Conservation (phyloP, 1,140 invertebrate species). For the Brachionus angularis region DNA sequence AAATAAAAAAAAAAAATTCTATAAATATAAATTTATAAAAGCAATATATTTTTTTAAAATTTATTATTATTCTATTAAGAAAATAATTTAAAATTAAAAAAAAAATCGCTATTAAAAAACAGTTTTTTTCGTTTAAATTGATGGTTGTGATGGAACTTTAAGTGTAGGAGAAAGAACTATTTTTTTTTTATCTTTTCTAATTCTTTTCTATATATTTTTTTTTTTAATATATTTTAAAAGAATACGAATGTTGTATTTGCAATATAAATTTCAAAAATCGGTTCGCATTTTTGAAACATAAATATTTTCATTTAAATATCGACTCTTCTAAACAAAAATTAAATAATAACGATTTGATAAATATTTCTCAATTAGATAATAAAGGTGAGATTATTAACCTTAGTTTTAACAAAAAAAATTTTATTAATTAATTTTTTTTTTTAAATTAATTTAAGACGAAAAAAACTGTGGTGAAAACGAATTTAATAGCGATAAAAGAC, state of each 20-base stretch:
- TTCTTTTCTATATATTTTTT: too few species aligned
- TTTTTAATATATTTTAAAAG: not conserved
- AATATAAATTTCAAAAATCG: constrained; percentile 41
- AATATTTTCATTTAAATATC: constrained; percentile 34
- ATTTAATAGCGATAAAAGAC: not conserved
- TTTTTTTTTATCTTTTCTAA: too few species aligned
- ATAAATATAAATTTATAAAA: too few species aligned
- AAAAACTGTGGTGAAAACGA: constrained; percentile 34
- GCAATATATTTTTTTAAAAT: constrained; percentile 11
- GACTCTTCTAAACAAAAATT: not conserved
- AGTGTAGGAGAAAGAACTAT: too few species aligned
- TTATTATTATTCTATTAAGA: not conserved
- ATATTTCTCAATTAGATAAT: too few species aligned
- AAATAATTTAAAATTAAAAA: not conserved
- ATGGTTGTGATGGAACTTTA: not conserved
- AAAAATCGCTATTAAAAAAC: too few species aligned
- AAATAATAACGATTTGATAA: too few species aligned
- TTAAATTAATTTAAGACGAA: constrained; percentile 28
- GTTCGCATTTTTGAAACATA: constrained; percentile 32
- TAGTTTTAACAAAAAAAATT: not conserved
- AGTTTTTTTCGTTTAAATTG: constrained; percentile 32
- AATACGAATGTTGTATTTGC: constrained; percentile 35
- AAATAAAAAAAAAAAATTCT: too few species aligned
- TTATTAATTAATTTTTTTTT: not conserved
- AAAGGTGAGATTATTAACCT: not conserved